Evolutionary conservation across 2,113 vertebrate genomes (phyloP).

Genomic region (Panthera leo): DNA sequence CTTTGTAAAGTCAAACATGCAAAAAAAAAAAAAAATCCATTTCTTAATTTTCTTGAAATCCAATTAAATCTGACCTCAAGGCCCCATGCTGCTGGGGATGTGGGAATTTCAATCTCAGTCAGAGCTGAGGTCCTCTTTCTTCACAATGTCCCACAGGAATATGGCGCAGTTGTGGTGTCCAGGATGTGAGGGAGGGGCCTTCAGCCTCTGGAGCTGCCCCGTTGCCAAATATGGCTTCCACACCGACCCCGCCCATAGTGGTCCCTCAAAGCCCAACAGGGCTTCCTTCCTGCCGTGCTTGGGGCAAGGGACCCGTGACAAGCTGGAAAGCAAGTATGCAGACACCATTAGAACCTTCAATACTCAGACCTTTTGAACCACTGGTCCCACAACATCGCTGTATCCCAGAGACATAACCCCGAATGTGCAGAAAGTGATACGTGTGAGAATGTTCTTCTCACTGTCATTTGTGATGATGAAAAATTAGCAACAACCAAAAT

Average conservation of each 20-base stretch:
- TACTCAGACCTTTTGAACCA: background rate
- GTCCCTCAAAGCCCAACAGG: background rate
- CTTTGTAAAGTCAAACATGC: background rate
- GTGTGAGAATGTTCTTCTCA: background rate
- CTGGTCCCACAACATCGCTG: background rate
- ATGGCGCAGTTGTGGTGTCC: background rate
- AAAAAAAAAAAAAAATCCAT: background rate
- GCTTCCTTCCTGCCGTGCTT: background rate
- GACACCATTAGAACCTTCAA: background rate
- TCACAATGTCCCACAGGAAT: background rate
- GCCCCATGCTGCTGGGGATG: background rate
- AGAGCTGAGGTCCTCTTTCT: background rate
- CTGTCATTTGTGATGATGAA: background rate
- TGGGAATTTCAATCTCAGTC: background rate
- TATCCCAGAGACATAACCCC: background rate
- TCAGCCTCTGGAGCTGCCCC: background rate
- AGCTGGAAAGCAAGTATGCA: background rate
- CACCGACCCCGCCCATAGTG: background rate
- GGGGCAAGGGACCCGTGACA: accelerated
- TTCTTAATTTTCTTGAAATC: slow-evolving; percentile 1
- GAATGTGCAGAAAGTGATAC: background rate
- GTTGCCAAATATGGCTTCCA: background rate
- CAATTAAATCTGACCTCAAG: background rate
- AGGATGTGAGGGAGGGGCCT: background rate
- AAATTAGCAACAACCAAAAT: background rate